A percentile compares a stretch with the other conserved stretches of the same genome.
Evolutionary conservation across 2,888 invertebrate genomes (phyloP).

Genomic region (Coelinius sp.): DNA sequence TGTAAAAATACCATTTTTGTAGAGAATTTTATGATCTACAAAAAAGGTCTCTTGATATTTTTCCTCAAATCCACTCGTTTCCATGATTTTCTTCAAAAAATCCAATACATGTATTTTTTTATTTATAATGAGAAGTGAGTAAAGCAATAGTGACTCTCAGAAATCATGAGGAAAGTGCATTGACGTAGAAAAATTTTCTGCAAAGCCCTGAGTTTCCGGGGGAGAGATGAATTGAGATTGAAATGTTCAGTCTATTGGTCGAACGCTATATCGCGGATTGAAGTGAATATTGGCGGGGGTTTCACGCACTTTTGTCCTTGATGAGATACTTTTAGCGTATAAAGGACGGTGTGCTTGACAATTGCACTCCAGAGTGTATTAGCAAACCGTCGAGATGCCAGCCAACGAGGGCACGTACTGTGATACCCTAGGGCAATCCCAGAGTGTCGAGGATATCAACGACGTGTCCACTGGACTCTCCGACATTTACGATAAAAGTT

Average conservation of each 20-base stretch:
- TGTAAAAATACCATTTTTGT: no score
- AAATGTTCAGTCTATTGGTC: not conserved
- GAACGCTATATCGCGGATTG: not conserved
- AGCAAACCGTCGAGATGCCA: constrained; percentile 56
- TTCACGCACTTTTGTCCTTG: constrained; percentile 66
- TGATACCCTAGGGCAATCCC: constrained; percentile 46
- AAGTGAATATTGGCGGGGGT: not conserved
- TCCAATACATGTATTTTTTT: no score
- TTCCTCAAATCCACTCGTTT: no score
- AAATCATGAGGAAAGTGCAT: not conserved
- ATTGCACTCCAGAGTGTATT: constrained; percentile 53
- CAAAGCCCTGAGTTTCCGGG: not conserved
- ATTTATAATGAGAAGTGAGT: no score
- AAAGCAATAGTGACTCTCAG: not conserved
- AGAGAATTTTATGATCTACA: no score
- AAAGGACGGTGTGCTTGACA: constrained; percentile 60
- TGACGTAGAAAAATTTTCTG: not conserved
- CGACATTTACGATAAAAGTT: constrained; percentile 29
- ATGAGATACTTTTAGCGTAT: constrained; percentile 60
- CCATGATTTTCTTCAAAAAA: no score
- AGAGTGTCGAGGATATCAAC: constrained; percentile 9
- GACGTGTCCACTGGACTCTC: constrained; percentile 10
- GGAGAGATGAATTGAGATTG: not conserved
- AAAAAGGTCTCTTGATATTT: no score
- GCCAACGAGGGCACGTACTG: constrained; percentile 55